Conservation (phyloP, 2,113 vertebrate genomes). For the Eulemur macaco region DNA sequence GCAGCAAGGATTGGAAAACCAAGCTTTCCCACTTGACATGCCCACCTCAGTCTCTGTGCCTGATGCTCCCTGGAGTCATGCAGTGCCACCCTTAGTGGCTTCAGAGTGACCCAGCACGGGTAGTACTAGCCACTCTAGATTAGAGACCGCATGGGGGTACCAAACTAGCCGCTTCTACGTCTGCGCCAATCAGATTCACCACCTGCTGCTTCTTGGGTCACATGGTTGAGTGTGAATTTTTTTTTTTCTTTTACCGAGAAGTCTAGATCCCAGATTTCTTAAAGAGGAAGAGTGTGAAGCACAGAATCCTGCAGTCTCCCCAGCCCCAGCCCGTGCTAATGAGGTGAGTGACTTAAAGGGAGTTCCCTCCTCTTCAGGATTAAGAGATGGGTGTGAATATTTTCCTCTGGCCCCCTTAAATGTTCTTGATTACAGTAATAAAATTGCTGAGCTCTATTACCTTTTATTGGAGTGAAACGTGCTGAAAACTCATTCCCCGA, state of each 20-base stretch:
- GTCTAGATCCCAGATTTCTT: slow-evolving; percentile 38
- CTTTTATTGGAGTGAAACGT: slow-evolving; percentile 48
- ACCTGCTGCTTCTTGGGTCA: neutral
- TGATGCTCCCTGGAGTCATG: neutral
- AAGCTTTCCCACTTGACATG: neutral
- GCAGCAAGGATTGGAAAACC: neutral
- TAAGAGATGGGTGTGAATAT: slow-evolving; percentile 61
- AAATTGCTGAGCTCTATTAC: slow-evolving; percentile 65
- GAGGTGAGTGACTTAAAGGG: slow-evolving; percentile 50
- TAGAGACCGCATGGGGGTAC: neutral
- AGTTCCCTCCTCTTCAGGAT: slow-evolving; percentile 43
- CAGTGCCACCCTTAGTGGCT: neutral
- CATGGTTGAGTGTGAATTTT: neutral
- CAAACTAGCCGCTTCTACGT: neutral
- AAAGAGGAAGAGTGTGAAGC: neutral
- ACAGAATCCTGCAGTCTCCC: neutral
- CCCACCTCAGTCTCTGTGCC: neutral
- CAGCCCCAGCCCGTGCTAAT: slow-evolving; percentile 16
- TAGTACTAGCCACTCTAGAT: neutral
- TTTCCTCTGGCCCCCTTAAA: slow-evolving; percentile 59
- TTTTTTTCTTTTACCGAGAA: neutral
- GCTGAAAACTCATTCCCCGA: slow-evolving; percentile 22
- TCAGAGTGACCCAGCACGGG: neutral
- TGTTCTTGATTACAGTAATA: slow-evolving; percentile 70
- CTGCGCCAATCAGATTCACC: neutral